Evolutionary conservation across 1,140 invertebrate species (phyloP), one percentile per base, ranked within the genome.

Genomic region (Bradysia coprophila): DNA sequence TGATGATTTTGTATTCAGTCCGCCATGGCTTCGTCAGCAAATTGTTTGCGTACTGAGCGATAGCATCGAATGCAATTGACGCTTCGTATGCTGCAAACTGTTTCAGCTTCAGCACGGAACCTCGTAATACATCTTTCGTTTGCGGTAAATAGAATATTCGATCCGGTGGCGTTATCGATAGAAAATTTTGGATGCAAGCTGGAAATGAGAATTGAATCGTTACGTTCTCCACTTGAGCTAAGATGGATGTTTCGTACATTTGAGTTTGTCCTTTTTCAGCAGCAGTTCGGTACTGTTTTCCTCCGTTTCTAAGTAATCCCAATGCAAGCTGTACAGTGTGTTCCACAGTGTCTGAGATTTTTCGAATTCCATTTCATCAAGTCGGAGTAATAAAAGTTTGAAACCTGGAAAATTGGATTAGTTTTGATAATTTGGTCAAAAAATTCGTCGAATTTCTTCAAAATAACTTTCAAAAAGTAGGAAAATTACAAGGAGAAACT

Each of bases 1-100:
- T 76, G 41, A 90, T 72, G 48, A 71, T 70, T 49, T 72, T 69
- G 54, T 82, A 92, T 56, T 92, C 87, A 62, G 78, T 82, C 48
- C 87, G 64, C 87, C 87, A 92, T 9, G 85, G 84, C 53, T 90
- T 84, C 4, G 76, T 72, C 13, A 89, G 61, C 38, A 92, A 63
- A 65, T 90, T 91, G 36, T 75, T 75, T 4, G 87, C 86, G 59
- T 90, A 90, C 22, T 81, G 69, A 37, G 80, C 83, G 45, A 92
- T 67, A 16, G 83, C 75, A 51, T 80, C 78, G 73, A 86, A 92
- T 11, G 84, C 86, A 36, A 75, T 68, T 4, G 78, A 74, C 13
- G 82, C 81, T 47, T 77, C 71, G 50, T 82, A 82, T 10, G 80
- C 81, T 59, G 76, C 86, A 53, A 87, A 92, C 46, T 79, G 72